phyloP scores from a whole-genome alignment of 1,140 invertebrate genomes.

The Microplitis demolitor region DNA sequence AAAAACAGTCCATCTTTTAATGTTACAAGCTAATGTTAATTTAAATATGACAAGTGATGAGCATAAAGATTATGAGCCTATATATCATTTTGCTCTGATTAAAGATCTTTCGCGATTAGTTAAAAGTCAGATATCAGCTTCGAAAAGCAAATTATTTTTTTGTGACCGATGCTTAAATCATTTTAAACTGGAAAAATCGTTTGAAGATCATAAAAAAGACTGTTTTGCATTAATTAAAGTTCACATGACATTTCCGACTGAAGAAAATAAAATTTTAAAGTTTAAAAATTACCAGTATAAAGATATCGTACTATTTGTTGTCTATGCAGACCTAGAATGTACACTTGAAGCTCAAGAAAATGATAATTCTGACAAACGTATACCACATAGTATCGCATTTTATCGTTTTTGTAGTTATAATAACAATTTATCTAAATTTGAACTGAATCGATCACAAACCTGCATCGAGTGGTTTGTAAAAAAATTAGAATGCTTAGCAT shows the following conservation, averaged over 20 bases:
- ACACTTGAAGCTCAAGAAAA: conserved; percentile 3
- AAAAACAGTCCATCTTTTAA: conserved; percentile 27
- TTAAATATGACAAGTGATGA: background rate
- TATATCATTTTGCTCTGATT: conserved; percentile 26
- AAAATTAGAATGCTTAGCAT: background rate
- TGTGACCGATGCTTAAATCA: conserved; percentile 30
- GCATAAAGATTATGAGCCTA: background rate
- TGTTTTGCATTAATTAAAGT: conserved; percentile 18
- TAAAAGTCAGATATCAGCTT: conserved; percentile 16
- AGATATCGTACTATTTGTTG: conserved; percentile 25
- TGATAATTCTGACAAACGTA: conserved; percentile 16
- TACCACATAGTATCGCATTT: conserved; percentile 22
- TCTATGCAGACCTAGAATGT: conserved; percentile 32
- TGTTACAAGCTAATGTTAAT: conserved; percentile 2
- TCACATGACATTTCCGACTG: conserved; percentile 6
- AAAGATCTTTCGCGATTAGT: conserved; percentile 27
- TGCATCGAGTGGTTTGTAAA: conserved; percentile 38
- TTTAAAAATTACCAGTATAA: conserved; percentile 31
- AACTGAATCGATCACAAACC: conserved; percentile 37
- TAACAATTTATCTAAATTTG: conserved; percentile 24
- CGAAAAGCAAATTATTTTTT: background rate
- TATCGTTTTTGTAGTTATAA: conserved; percentile 21
- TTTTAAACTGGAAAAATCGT: background rate
- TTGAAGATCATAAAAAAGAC: conserved; percentile 11
- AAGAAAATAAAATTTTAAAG: conserved; percentile 12